phyloP scores from a whole-genome alignment of 2,797 vertebrate genomes.

The Neosalanx taihuensis region DNA sequence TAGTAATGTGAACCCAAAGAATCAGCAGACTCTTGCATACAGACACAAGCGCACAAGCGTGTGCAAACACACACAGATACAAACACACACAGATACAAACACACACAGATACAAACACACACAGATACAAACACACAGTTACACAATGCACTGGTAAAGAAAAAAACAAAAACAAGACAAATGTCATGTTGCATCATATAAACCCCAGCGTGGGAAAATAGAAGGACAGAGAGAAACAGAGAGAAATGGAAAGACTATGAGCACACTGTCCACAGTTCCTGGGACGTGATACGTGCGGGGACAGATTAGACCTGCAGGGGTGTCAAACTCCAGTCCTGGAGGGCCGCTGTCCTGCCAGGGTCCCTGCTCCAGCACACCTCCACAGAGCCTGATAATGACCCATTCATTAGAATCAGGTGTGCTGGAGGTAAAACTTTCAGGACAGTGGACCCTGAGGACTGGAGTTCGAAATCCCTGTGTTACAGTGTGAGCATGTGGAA shows the following conservation, averaged over 20 bases:
- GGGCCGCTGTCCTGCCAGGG: no score
- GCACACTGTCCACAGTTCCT: no score
- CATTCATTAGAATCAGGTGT: no score
- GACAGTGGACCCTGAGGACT: no score
- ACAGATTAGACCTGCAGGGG: neutral
- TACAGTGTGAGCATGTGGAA: neutral
- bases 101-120: neutral
- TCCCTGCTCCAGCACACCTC: no score
- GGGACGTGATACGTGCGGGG: neutral
- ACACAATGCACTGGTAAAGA: conserved; percentile 32
- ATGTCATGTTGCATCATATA: conserved; percentile 57
- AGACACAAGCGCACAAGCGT: conserved; percentile 3
- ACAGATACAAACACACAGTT: no score
- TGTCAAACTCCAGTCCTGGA: no score
- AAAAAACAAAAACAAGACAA: conserved; percentile 45
- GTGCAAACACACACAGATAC: neutral
- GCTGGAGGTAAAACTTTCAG: no score
- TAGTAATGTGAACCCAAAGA: conserved; percentile 23
- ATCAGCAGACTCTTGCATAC: conserved; percentile 9
- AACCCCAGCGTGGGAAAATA: conserved; percentile 53
- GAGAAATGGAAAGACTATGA: neutral
- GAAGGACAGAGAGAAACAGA: neutral
- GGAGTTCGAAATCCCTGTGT: no score
- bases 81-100: neutral
- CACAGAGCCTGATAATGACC: no score